A percentile compares a stretch with the other conserved stretches of the same genome.
Conservation (phyloP, 2,888 invertebrate genomes). For the Dolichopus griseipennis region DNA sequence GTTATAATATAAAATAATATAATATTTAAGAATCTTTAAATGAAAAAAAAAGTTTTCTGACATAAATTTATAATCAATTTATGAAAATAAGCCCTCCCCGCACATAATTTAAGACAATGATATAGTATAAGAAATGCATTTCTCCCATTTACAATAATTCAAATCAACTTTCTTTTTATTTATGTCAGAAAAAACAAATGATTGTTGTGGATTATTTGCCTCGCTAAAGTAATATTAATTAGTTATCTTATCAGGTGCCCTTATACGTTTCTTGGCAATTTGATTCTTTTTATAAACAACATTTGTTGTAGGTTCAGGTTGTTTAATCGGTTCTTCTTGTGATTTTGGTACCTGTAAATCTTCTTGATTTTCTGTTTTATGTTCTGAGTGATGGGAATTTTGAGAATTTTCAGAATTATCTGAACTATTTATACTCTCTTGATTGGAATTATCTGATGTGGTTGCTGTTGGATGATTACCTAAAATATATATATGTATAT, state of each 20-base stretch:
- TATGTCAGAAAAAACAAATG: not conserved
- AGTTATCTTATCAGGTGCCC: not conserved
- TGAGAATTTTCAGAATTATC: not conserved
- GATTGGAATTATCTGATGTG: not conserved
- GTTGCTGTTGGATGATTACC: not conserved
- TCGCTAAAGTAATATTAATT: not conserved
- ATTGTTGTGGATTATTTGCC: not conserved
- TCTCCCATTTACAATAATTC: not conserved
- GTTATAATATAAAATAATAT: too few relatives aligned
- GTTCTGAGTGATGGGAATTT: not conserved
- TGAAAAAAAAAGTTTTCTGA: too few relatives aligned
- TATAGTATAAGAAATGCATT: too few relatives aligned
- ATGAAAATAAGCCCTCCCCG: too few relatives aligned
- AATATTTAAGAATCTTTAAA: too few relatives aligned
- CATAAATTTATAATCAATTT: too few relatives aligned
- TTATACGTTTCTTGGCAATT: not conserved
- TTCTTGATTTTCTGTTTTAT: not conserved
- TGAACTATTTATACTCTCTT: not conserved
- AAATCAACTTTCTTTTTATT: not conserved
- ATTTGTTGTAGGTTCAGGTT: not conserved
- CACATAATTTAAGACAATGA: too few relatives aligned
- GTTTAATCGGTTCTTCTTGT: not conserved
- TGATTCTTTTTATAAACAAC: slow-evolving; percentile 6
- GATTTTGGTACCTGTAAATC: not conserved
- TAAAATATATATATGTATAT: not conserved